A percentile compares a stretch with the other conserved stretches of the same genome.
phyloP scores from a whole-genome alignment of 2,888 invertebrate genomes.

The Amphipyra berbera region DNA sequence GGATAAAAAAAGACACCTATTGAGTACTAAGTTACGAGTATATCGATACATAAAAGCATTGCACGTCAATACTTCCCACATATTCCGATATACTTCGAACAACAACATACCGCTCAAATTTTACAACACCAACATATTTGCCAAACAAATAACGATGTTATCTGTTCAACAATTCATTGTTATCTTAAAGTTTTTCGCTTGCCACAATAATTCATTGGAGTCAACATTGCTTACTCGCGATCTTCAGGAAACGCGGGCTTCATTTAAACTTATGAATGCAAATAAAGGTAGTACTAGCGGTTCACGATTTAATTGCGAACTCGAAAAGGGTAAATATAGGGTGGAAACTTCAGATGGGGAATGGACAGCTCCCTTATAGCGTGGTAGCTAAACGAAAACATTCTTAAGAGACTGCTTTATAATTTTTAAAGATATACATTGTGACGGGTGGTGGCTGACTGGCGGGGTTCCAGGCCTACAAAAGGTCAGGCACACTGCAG shows the following conservation, averaged over 20 bases:
- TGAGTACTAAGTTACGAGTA: too few relatives aligned
- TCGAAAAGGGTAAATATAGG: not conserved
- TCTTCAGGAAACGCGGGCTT: constrained; percentile 1
- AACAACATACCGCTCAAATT: not conserved
- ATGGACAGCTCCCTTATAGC: too few relatives aligned
- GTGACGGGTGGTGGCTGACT: too few relatives aligned
- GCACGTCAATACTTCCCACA: too few relatives aligned
- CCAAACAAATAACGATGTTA: constrained; percentile 13
- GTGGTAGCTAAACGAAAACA: too few relatives aligned
- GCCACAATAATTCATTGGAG: constrained; percentile 26
- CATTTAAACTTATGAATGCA: constrained; percentile 45
- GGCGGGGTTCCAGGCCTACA: too few relatives aligned
- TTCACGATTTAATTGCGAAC: constrained; percentile 7
- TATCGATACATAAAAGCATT: too few relatives aligned
- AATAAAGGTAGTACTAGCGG: constrained; percentile 16
- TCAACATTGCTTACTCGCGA: constrained; percentile 21
- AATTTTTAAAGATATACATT: too few relatives aligned
- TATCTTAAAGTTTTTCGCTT: constrained; percentile 32
- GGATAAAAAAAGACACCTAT: too few relatives aligned
- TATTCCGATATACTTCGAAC: not conserved
- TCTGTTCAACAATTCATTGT: constrained; percentile 13
- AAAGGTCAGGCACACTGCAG: too few relatives aligned
- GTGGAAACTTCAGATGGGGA: too few relatives aligned
- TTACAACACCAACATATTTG: not conserved
- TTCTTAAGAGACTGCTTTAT: too few relatives aligned